Evolutionary conservation across 1,140 invertebrate species (phyloP).

Genomic region (Drosophila novamexicana): DNA sequence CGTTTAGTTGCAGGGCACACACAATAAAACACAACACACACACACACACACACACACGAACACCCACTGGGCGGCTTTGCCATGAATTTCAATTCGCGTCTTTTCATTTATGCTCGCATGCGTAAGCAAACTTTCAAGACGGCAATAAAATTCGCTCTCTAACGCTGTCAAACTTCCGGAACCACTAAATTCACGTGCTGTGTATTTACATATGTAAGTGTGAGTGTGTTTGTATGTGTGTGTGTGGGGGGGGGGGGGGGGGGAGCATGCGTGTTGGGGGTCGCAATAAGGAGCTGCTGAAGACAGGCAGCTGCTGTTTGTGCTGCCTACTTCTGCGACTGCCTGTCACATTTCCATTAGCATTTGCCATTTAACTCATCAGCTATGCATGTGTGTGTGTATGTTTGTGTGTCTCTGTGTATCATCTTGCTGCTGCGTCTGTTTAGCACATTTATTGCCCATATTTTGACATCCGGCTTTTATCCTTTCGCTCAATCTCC

Average conservation of each 20-base stretch:
- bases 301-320: slow-evolving; percentile 34
- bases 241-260: not conserved
- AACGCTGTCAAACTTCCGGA: slow-evolving; percentile 71
- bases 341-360: slow-evolving; percentile 79
- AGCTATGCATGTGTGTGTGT: slow-evolving; percentile 32
- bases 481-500: slow-evolving; percentile 66
- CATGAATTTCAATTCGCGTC: slow-evolving; percentile 77
- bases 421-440: slow-evolving; percentile 62
- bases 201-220: slow-evolving; percentile 61
- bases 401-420: slow-evolving; percentile 30
- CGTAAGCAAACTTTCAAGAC: slow-evolving; percentile 75
- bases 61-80: slow-evolving; percentile 7
- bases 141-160: slow-evolving; percentile 68
- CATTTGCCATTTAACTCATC: slow-evolving; percentile 77
- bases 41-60: not conserved
- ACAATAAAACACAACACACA: slow-evolving; percentile 26
- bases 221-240: slow-evolving; percentile 18
- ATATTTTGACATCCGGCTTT: slow-evolving; percentile 78
- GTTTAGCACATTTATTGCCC: slow-evolving; percentile 75
- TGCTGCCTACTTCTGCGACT: slow-evolving; percentile 18
- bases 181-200: slow-evolving; percentile 72
- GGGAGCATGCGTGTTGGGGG: too few species aligned
- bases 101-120: slow-evolving; percentile 75
- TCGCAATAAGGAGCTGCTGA: slow-evolving; percentile 44
- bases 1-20: slow-evolving; percentile 36